Percentiles rank a stretch among this genome's conserved stretches.
Conservation (phyloP, 1,140 invertebrate genomes). For the Solenopsis invicta region DNA sequence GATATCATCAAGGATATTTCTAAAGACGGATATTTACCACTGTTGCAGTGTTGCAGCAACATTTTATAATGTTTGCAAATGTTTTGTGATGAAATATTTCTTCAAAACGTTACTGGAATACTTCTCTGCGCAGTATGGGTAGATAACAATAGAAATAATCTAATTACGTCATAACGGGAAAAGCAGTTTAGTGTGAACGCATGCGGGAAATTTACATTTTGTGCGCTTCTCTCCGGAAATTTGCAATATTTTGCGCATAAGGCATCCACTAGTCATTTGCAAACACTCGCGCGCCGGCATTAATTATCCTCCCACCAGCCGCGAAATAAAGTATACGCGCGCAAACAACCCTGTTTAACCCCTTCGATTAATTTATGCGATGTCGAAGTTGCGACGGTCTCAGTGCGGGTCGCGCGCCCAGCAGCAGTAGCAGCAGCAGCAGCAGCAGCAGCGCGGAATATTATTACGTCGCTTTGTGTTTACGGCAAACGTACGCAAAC, state of each 20-base stretch:
- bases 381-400: background rate
- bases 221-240: background rate
- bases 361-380: conserved; percentile 49
- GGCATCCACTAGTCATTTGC: background rate
- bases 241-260: conserved; percentile 9
- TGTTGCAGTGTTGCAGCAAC: no score
- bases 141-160: background rate
- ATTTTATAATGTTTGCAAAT: no score
- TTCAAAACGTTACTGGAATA: no score
- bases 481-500: conserved; percentile 56
- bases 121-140: no score
- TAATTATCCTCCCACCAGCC: background rate
- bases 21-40: no score
- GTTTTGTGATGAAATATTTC: no score
- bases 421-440: background rate
- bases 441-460: background rate
- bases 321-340: conserved; percentile 3
- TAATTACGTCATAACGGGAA: background rate
- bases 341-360: background rate
- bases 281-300: conserved; percentile 1
- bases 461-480: conserved; percentile 67
- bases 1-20: no score
- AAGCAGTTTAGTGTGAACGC: background rate
- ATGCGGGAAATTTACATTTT: conserved; percentile 10
- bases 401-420: background rate